Conservation (phyloP, 2,888 invertebrate species). For the Drosophila picticornis region DNA sequence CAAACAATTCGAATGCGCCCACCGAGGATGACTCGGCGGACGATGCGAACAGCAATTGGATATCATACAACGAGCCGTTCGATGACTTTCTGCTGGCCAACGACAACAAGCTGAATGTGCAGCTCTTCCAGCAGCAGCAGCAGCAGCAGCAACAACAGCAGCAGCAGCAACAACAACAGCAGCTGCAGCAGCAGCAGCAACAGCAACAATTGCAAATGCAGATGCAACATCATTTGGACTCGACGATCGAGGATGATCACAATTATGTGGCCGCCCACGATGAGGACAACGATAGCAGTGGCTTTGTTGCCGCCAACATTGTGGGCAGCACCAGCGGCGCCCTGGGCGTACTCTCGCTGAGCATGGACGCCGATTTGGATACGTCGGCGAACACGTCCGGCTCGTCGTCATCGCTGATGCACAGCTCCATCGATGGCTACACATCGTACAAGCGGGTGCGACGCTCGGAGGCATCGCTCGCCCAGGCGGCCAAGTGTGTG, state of each 20-base stretch:
- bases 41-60: constrained; percentile 78
- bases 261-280: constrained; percentile 83
- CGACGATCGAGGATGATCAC: constrained; percentile 80
- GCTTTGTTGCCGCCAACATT: constrained; percentile 44
- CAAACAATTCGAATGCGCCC: constrained; percentile 73
- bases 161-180: constrained; percentile 24
- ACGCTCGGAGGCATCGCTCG: constrained; percentile 91
- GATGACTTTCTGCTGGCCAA: constrained; percentile 58
- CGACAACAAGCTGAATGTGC: constrained; percentile 47
- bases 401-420: constrained; percentile 48
- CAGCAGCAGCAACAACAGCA: constrained; percentile 30
- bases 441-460: constrained; percentile 87
- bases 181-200: constrained; percentile 36
- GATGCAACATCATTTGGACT: constrained; percentile 66
- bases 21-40: constrained; percentile 82
- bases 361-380: constrained; percentile 78
- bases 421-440: constrained; percentile 68
- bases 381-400: constrained; percentile 69
- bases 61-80: constrained; percentile 78
- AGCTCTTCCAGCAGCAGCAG: constrained; percentile 27
- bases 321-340: constrained; percentile 15
- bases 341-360: constrained; percentile 52
- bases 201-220: constrained; percentile 40
- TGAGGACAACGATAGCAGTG: constrained; percentile 80
- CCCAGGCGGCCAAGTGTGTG: constrained; percentile 94